These are phyloP conservation scores for Malaclemys terrapin DNA, from an alignment of 2,113 vertebrate species.

Conservation along the genomic window DNA sequence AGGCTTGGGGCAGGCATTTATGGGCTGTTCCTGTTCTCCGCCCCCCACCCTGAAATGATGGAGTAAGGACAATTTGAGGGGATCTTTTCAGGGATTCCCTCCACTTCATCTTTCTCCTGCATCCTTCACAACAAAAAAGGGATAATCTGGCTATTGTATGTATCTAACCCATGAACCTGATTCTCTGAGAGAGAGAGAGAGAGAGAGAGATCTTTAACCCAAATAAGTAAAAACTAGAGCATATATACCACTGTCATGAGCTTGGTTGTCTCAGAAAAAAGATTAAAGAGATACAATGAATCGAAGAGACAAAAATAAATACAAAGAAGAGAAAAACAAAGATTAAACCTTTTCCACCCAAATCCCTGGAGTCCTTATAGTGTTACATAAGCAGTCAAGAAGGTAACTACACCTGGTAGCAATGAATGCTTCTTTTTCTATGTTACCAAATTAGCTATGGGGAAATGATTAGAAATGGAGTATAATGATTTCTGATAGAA, in stretches of 20 bases:
- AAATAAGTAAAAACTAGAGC: neutral
- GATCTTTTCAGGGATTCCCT: neutral
- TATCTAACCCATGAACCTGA: neutral
- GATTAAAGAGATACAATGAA: conserved; percentile 25
- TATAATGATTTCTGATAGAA: conserved; percentile 64
- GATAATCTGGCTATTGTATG: neutral
- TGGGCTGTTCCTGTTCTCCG: neutral
- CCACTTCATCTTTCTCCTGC: neutral
- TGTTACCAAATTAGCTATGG: conserved; percentile 55
- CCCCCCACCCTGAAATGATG: neutral
- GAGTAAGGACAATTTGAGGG: neutral
- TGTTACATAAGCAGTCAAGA: conserved; percentile 42
- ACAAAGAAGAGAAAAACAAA: neutral
- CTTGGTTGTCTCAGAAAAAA: conserved; percentile 26
- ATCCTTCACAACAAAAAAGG: accelerated
- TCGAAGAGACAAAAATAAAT: conserved; percentile 4
- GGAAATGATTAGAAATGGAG: conserved; percentile 62
- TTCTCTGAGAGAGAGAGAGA: accelerated
- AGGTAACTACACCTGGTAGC: conserved; percentile 66
- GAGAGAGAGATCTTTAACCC: neutral
- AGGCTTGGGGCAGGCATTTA: neutral
- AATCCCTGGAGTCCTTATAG: conserved; percentile 43
- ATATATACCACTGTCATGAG: neutral
- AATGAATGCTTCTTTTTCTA: conserved; percentile 66
- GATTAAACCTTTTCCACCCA: conserved; percentile 23